phyloP scores from a whole-genome alignment of 2,113 vertebrate genomes.

The Protobothrops flavoviridis region DNA sequence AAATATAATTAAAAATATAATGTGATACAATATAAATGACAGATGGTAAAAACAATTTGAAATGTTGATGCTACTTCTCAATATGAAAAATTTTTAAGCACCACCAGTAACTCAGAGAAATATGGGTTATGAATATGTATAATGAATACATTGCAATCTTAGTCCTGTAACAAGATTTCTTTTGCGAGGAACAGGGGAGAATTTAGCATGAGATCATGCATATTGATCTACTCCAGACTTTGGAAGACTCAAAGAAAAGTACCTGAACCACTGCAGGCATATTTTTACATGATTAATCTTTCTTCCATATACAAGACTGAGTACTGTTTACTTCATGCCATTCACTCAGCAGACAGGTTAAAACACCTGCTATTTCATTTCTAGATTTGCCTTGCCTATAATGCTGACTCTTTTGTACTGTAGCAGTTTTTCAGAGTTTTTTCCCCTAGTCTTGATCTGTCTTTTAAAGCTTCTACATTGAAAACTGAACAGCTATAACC shows the following conservation, averaged over 20 bases:
- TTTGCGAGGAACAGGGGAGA: background rate
- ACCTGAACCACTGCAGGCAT: background rate
- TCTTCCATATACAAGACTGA: background rate
- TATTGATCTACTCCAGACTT: background rate
- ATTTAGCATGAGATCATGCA: background rate
- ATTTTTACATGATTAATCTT: background rate
- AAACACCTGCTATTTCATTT: background rate
- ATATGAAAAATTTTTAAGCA: background rate
- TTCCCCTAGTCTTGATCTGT: background rate
- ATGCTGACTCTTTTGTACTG: background rate
- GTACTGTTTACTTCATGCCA: background rate
- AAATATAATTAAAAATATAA: slow-evolving; percentile 24
- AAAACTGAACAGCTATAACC: background rate
- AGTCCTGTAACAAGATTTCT: background rate
- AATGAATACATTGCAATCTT: background rate
- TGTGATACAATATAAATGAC: background rate
- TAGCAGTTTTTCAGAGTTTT: background rate
- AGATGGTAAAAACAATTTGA: background rate
- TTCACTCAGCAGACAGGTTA: background rate
- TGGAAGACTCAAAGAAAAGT: background rate
- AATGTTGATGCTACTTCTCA: slow-evolving; percentile 6
- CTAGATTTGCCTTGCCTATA: background rate
- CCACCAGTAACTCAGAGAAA: background rate
- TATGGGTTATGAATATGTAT: background rate
- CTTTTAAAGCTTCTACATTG: background rate